phyloP scores from a whole-genome alignment of 2,888 invertebrate genomes.

The Ectemnius cavifrons region DNA sequence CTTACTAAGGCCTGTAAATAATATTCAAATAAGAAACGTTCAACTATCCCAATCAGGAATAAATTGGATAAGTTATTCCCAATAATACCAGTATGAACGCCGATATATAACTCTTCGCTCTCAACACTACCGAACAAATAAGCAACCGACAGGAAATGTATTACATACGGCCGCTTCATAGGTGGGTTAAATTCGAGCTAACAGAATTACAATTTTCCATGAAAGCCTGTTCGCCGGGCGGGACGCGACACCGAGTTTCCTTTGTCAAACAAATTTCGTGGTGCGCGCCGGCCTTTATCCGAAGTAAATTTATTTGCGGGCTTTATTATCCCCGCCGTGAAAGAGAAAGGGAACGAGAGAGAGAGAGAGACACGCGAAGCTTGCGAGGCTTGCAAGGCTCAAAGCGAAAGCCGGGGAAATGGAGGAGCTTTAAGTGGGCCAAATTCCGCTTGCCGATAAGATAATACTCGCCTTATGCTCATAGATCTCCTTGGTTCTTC shows the following conservation, averaged over 20 bases:
- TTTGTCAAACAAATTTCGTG: conserved; percentile 3
- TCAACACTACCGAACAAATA: neutral
- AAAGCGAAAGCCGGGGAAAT: conserved; percentile 1
- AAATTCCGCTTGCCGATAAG: conserved; percentile 15
- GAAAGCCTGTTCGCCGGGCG: no score
- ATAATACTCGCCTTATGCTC: conserved; percentile 67
- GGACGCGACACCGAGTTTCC: neutral
- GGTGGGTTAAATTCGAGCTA: no score
- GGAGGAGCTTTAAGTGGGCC: neutral
- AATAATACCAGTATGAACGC: no score
- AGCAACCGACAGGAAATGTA: no score
- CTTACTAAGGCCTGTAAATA: no score
- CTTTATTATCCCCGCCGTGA: conserved; percentile 6
- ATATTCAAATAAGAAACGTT: no score
- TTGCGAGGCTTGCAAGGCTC: neutral
- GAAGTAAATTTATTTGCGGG: conserved; percentile 5
- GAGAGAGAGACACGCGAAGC: neutral
- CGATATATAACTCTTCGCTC: neutral
- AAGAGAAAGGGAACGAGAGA: neutral
- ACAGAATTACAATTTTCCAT: no score
- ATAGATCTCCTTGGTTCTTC: conserved; percentile 63
- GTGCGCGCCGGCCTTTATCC: neutral
- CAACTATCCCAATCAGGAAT: no score
- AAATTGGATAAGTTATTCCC: no score
- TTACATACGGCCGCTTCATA: no score